phyloP scores from a whole-genome alignment of 1,140 invertebrate genomes.

The Lasaia peninsularis region DNA sequence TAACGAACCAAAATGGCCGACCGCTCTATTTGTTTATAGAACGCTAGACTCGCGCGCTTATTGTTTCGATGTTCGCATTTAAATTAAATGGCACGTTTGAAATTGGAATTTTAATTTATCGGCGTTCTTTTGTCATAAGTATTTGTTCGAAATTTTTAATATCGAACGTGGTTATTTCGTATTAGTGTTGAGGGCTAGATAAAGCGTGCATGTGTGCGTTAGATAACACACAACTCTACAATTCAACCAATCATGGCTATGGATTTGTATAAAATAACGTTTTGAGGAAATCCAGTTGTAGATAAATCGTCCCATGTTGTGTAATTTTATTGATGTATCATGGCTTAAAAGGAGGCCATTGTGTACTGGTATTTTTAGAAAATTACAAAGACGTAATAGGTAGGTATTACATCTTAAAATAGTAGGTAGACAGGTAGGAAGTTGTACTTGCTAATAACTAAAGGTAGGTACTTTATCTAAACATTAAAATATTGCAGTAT shows the following conservation, averaged over 20 bases:
- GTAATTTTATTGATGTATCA: too few species aligned
- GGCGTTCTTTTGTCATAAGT: constrained; percentile 17
- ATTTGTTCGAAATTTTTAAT: constrained; percentile 10
- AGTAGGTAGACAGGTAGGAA: too few species aligned
- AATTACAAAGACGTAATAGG: too few species aligned
- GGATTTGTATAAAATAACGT: neutral
- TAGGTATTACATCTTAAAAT: too few species aligned
- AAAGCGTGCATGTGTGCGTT: constrained; percentile 4
- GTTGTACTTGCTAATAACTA: too few species aligned
- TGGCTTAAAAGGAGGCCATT: too few species aligned
- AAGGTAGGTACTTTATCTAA: too few species aligned
- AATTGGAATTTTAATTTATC: constrained; percentile 37
- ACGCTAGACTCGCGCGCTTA: constrained; percentile 30
- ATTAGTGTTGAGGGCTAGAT: constrained; percentile 4
- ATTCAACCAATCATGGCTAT: neutral
- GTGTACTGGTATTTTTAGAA: too few species aligned
- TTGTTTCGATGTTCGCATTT: constrained; percentile 32
- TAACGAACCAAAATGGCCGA: constrained; percentile 69
- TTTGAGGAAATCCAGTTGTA: neutral
- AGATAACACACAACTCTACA: constrained; percentile 2
- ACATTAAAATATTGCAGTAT: too few species aligned
- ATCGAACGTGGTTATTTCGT: constrained; percentile 5
- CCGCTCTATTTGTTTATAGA: constrained; percentile 53
- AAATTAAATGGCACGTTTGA: constrained; percentile 29
- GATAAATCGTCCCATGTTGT: neutral